A percentile compares a stretch with the other conserved stretches of the same genome.
Evolutionary conservation across 2,113 vertebrate species (phyloP).

Genomic region (Nyctibius bracteatus): DNA sequence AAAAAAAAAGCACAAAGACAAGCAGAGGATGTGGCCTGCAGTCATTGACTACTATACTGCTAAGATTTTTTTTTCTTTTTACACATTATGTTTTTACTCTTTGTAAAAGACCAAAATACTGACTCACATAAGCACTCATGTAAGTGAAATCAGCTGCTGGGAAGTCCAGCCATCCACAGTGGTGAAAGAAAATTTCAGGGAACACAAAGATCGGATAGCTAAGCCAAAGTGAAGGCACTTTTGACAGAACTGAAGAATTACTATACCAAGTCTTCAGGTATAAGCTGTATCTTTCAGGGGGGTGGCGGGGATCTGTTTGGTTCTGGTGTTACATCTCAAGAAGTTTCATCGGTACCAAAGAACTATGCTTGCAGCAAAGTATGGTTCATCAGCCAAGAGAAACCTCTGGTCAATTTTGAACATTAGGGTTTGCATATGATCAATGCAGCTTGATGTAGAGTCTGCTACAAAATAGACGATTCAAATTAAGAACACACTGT

Average conservation of each 20-base stretch:
- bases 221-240: neutral
- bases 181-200: neutral
- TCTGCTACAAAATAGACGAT: neutral
- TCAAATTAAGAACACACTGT: neutral
- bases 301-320: neutral
- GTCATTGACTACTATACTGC: too few relatives aligned
- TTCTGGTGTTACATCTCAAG: neutral
- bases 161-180: neutral
- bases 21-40: neutral
- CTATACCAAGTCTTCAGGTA: neutral
- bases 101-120: neutral
- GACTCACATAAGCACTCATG: neutral
- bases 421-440: neutral
- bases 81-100: neutral
- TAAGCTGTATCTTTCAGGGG: neutral
- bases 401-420: neutral
- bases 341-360: neutral
- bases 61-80: too few relatives aligned
- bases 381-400: neutral
- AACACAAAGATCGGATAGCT: neutral
- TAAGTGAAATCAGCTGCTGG: neutral
- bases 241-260: neutral
- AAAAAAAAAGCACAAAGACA: neutral
- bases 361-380: neutral
- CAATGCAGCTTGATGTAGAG: neutral